phyloP scores from a whole-genome alignment of 1,140 invertebrate species.

The Tetramorium simillimum region DNA sequence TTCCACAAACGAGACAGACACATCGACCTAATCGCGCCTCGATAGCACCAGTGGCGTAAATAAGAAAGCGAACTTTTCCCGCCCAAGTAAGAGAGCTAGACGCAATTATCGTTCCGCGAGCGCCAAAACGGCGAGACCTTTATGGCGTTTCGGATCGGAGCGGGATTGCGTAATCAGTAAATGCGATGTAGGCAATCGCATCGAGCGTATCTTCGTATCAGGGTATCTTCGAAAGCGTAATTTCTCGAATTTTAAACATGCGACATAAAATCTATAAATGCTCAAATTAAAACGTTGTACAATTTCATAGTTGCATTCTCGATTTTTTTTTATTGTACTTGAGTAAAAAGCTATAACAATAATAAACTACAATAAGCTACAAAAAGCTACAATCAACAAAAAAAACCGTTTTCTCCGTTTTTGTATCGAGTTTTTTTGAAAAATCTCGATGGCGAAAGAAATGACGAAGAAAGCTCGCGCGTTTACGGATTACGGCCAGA shows the following conservation, averaged over 20 bases:
- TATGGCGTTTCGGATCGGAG: not conserved
- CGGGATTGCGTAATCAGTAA: not conserved
- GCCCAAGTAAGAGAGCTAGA: not conserved
- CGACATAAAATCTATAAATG: not conserved
- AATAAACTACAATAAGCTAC: no score
- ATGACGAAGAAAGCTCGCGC: not conserved
- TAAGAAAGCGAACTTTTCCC: not conserved
- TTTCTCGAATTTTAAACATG: not conserved
- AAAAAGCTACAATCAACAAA: not conserved
- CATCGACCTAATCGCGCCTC: slow-evolving; percentile 48
- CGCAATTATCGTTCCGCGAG: not conserved
- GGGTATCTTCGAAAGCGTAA: not conserved
- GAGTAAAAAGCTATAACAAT: not conserved
- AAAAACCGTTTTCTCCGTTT: not conserved
- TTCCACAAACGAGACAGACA: slow-evolving; percentile 64
- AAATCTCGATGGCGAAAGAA: not conserved
- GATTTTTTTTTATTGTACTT: not conserved
- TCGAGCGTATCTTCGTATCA: no score
- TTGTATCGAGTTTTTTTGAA: not conserved
- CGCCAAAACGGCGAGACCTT: not conserved
- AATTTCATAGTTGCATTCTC: not conserved
- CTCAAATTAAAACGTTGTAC: not conserved
- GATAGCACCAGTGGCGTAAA: slow-evolving; percentile 22
- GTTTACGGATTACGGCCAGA: not conserved
- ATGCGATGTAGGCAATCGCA: not conserved